Conservation (phyloP, 2,888 invertebrate species). For the Phytoseiulus persimilis region DNA sequence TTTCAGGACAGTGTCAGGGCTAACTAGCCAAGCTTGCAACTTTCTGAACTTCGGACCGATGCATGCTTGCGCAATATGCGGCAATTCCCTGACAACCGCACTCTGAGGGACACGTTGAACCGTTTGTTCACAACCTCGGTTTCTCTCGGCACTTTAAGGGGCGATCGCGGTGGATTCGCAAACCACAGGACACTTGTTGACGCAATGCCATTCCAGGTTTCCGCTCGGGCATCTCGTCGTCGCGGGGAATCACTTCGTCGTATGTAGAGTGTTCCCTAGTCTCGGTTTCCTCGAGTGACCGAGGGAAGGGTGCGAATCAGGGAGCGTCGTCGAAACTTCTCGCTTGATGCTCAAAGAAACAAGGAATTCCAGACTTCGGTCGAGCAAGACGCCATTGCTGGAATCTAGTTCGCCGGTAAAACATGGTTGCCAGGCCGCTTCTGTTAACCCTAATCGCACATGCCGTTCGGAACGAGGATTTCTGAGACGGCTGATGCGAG, state of each 20-base stretch:
- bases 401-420: not conserved
- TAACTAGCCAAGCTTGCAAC: no score
- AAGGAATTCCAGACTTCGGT: not conserved
- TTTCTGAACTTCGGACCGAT: no score
- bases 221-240: not conserved
- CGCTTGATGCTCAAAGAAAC: not conserved
- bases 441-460: conserved; percentile 5
- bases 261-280: no score
- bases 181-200: not conserved
- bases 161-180: not conserved
- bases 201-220: not conserved
- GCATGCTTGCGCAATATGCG: no score
- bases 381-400: not conserved
- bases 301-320: not conserved
- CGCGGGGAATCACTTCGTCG: no score
- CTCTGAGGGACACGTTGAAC: no score
- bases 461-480: not conserved
- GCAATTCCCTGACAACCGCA: no score
- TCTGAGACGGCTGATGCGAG: not conserved
- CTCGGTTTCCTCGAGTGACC: no score
- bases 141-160: not conserved
- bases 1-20: no score
- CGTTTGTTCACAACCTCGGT: not conserved
- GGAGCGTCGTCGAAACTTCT: not conserved
- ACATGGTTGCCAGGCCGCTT: not conserved